Percentiles rank a stretch among this genome's conserved stretches.
phyloP scores from a whole-genome alignment of 2,888 invertebrate genomes.

The Operophtera brumata region DNA sequence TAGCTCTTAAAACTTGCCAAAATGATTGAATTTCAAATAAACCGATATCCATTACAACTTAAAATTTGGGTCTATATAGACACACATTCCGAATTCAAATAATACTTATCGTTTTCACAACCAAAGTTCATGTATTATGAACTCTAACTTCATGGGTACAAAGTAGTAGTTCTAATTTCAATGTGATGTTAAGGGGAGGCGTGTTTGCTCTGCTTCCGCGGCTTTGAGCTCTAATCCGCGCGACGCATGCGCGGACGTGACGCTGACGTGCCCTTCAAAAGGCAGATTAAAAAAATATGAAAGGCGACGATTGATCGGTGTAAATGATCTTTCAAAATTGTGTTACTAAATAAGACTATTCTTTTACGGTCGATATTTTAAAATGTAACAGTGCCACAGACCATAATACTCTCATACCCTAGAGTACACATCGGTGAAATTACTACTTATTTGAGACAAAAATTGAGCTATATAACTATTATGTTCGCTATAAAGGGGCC shows the following conservation, averaged over 20 bases:
- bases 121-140: constrained; percentile 22
- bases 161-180: constrained; percentile 49
- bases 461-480: too few relatives aligned
- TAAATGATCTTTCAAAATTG: constrained; percentile 38
- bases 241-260: constrained; percentile 63
- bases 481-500: neutral
- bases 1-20: constrained; percentile 31
- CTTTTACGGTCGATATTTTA: neutral
- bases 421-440: too few relatives aligned
- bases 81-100: constrained; percentile 39
- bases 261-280: constrained; percentile 55
- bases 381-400: neutral
- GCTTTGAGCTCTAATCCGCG: constrained; percentile 68
- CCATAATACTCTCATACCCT: too few relatives aligned
- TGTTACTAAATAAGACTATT: constrained; percentile 12
- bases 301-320: constrained; percentile 51
- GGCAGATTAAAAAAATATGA: constrained; percentile 59
- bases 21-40: constrained; percentile 36
- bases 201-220: constrained; percentile 55
- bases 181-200: constrained; percentile 59
- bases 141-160: constrained; percentile 41
- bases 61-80: constrained; percentile 35
- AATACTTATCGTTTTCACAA: constrained; percentile 17
- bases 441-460: too few relatives aligned
- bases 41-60: constrained; percentile 25